Conservation (phyloP, 1,140 invertebrate genomes). For the Pachypsylla venusta region DNA sequence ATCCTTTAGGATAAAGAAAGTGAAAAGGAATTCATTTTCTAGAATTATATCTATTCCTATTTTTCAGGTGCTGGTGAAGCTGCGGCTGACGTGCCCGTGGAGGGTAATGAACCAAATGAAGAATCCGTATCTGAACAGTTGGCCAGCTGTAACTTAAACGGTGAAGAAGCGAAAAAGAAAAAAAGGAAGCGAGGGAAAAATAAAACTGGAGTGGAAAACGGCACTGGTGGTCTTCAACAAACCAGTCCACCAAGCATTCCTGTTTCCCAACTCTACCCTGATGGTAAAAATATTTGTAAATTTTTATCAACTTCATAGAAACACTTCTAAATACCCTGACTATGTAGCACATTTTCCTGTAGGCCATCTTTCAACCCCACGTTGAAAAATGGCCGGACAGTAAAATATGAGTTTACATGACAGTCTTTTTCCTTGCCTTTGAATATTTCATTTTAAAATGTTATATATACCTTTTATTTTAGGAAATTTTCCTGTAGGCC, state of each 20-base stretch:
- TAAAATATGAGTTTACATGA: background rate
- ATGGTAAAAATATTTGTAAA: conserved; percentile 44
- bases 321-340: background rate
- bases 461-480: conserved; percentile 18
- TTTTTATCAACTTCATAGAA: conserved; percentile 10
- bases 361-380: background rate
- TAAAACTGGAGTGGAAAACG: conserved; percentile 29
- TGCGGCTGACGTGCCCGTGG: conserved; percentile 32
- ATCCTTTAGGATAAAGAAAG: background rate
- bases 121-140: background rate
- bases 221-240: conserved; percentile 38
- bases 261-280: conserved; percentile 66
- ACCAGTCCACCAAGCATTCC: conserved; percentile 76
- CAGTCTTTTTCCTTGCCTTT: background rate
- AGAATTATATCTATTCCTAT: conserved; percentile 1
- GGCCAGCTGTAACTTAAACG: conserved; percentile 8
- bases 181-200: conserved; percentile 30
- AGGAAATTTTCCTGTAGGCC: conserved; percentile 59
- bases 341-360: background rate
- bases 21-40: background rate
- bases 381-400: background rate
- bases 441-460: conserved; percentile 11
- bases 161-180: conserved; percentile 27
- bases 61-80: conserved; percentile 32
- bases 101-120: conserved; percentile 29